phyloP scores from a whole-genome alignment of 2,113 vertebrate genomes.

The Mastomys coucha region DNA sequence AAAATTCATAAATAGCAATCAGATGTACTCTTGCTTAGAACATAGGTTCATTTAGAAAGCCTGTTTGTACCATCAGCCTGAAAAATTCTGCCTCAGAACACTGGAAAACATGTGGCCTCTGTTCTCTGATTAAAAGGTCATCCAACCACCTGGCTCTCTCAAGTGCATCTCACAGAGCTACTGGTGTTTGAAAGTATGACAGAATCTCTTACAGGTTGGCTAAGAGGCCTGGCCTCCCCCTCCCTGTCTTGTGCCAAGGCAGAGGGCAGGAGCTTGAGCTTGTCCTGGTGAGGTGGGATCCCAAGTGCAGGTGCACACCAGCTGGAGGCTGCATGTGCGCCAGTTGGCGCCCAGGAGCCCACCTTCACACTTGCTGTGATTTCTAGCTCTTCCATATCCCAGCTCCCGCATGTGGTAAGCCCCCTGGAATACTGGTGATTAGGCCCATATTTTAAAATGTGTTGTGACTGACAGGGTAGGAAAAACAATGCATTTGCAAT shows the following conservation, averaged over 20 bases:
- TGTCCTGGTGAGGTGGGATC: conserved; percentile 71
- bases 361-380: conserved; percentile 62
- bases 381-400: neutral
- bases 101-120: neutral
- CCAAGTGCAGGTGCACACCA: conserved; percentile 73
- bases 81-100: neutral
- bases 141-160: neutral
- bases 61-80: neutral
- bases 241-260: neutral
- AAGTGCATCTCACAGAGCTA: neutral
- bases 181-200: neutral
- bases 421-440: conserved; percentile 65
- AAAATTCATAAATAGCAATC: neutral
- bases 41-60: neutral
- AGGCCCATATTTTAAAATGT: conserved; percentile 65
- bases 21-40: conserved; percentile 10
- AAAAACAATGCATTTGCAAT: conserved; percentile 54
- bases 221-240: neutral
- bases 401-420: neutral
- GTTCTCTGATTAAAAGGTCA: neutral
- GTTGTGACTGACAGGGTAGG: conserved; percentile 74
- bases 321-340: conserved; percentile 54
- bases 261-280: conserved; percentile 64
- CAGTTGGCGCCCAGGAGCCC: conserved; percentile 52
- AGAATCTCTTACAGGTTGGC: conserved; percentile 40